Evolutionary conservation across 2,113 vertebrate genomes (phyloP), one percentile per base, ranked within the genome.

Genomic region (Pollachius pollachius): DNA sequence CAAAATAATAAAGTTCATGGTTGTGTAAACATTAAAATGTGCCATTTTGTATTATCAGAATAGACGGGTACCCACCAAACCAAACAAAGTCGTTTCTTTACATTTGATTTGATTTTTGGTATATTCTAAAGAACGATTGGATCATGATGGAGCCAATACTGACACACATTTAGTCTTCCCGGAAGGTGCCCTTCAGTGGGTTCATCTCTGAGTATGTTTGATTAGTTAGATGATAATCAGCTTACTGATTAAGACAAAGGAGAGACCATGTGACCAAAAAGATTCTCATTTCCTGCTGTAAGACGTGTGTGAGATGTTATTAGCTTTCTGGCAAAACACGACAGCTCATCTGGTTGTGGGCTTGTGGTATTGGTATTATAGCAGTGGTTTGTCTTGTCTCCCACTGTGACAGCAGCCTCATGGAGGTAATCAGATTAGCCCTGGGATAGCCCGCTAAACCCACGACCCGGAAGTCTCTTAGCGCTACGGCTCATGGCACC

Each of bases 341-440:
- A n/a, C 17, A 57, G 54, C 15, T 5, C 3, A 57, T n/a, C 17
- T 17, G 54, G 30, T 13, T 57, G n/a, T 57, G 54, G 30, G 54
- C 15, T n/a, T 17, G 54, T 57, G 54, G 54, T 57, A n/a, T 16
- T 16, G 3, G 7, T n/a, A 3, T 1, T 17, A 16, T 16, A n/a
- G 15, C 54, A 13, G 54, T 57, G 54, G 15, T n/a, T 48, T 48
- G 41, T n/a, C 54, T 57, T 16, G 15, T 57, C 15, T 57, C 54
- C 15, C 54, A 48, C 41, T 13, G 41, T 48, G 41, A 48, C 41
- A 48, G 54, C 54, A 57, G 54, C 54, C 54, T 57, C n/a, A 16
- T 16, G 5, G 54, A 57, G n/a, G 75, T 91, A 91, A 93, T 91
- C 86, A 89, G 90, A 91, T 92, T 92, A 92, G 84, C 80, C 75